Conservation (phyloP, 2,888 invertebrate genomes). For the Andrena bucephala region DNA sequence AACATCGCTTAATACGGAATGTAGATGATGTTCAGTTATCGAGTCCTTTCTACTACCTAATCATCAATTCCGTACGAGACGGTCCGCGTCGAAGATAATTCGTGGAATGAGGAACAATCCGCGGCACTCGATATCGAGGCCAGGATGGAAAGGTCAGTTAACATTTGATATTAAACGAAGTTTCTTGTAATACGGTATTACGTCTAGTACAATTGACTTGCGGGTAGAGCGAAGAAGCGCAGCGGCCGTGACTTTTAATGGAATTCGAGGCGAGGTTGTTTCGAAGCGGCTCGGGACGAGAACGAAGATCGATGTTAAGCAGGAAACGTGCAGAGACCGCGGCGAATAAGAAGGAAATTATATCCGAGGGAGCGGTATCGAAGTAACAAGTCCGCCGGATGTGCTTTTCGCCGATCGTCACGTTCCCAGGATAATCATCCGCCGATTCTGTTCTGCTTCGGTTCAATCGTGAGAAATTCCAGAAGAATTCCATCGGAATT, state of each 20-base stretch:
- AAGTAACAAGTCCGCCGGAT: slow-evolving; percentile 40
- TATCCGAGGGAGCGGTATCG: slow-evolving; percentile 33
- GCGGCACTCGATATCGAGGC: neutral
- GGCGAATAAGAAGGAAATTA: slow-evolving; percentile 45
- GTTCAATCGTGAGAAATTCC: neutral
- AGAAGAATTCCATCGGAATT: slow-evolving; percentile 1
- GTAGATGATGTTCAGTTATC: neutral
- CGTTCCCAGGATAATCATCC: slow-evolving; percentile 49
- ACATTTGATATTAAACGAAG: slow-evolving; percentile 21
- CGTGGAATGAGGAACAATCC: neutral
- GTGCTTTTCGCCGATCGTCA: slow-evolving; percentile 45
- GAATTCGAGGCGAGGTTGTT: slow-evolving; percentile 14
- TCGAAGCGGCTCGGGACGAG: neutral
- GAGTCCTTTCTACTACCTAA: neutral
- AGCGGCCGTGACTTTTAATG: slow-evolving; percentile 22
- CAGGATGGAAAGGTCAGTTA: neutral
- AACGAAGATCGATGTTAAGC: slow-evolving; percentile 31
- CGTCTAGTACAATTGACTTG: slow-evolving; percentile 8
- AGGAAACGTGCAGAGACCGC: slow-evolving; percentile 14
- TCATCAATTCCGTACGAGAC: neutral
- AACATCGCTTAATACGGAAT: neutral
- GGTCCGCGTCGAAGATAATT: neutral
- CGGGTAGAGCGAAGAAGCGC: neutral
- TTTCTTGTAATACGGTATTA: slow-evolving; percentile 11
- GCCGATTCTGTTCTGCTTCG: slow-evolving; percentile 22